Evolutionary conservation across 2,888 invertebrate species (phyloP), one percentile per base, ranked within the genome.

Genomic region (Pilophorus perplexus): DNA sequence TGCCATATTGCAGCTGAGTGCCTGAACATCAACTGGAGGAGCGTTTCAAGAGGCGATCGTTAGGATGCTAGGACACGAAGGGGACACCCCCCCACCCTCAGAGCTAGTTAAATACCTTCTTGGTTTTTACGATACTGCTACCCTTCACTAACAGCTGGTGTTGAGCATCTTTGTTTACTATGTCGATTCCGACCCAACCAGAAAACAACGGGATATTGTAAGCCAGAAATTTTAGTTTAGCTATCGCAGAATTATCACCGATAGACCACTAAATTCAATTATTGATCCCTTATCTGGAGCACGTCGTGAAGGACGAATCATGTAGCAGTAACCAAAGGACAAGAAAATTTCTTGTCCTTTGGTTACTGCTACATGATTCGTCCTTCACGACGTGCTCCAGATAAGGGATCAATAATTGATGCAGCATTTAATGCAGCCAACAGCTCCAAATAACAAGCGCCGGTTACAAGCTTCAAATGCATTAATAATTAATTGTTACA

Each of bases 81-180:
- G 46, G 23, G 14, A 42, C 16, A 20, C n/a, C n/a, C n/a, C n/a
- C n/a, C n/a, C n/a, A n/a, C n/a, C n/a, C n/a, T n/a, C n/a, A 10
- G 8, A 18, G 52, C 4, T 12, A 3, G 52, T 25, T 52, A 28
- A 52, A 59, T 42, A 59, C 44, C 59, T 57, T 14, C 40, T 4
- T 2, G 20, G 23, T 59, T 59, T 59, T 59, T 42, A 59, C 59
- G 42, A 44, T n/a, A n/a, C 59, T 5, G 3, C 10, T 5, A 3
- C 14, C 23, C 27, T 1, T 42, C 42, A 8, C 40, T 59, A 42
- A 16, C 59, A 59, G 59, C 59, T 40, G 59, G 40, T 59, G 25
- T 42, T 25, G 16, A 59, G 42, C 27, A 42, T 1, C 23, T 25
- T 42, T 59, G 59, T 42, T 42, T 25, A 59, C 59, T 42, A 16